Evolutionary conservation across 2,888 invertebrate species (phyloP).

Genomic region (Calameuta pallipes): DNA sequence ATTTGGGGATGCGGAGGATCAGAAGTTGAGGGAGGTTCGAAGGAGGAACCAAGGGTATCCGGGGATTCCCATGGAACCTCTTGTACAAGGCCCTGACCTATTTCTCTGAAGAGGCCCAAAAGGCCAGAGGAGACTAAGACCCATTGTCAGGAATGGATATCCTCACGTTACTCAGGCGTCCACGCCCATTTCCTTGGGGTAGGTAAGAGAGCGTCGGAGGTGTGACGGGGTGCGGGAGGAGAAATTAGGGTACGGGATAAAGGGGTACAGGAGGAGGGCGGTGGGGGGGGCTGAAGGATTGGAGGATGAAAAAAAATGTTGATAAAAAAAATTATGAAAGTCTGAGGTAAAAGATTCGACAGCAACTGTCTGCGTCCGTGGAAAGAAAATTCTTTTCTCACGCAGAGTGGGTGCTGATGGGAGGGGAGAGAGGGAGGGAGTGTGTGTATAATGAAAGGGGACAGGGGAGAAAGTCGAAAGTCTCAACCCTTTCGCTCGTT

Average conservation of each 20-base stretch:
- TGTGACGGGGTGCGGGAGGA: too few species aligned
- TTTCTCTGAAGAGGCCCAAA: conserved; percentile 42
- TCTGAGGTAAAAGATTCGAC: conserved; percentile 15
- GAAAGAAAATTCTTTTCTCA: conserved; percentile 10
- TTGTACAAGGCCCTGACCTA: conserved; percentile 45
- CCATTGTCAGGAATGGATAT: conserved; percentile 23
- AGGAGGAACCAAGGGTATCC: too few species aligned
- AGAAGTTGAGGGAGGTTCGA: too few species aligned
- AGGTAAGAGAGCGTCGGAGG: too few species aligned
- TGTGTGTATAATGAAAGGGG: conserved; percentile 12
- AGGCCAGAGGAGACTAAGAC: conserved; percentile 26
- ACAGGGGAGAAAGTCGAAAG: conserved; percentile 11
- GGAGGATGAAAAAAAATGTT: neutral
- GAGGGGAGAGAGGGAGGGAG: conserved; percentile 4
- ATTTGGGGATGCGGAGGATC: too few species aligned
- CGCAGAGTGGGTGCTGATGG: conserved; percentile 6
- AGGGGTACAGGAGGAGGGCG: too few species aligned
- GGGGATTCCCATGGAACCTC: too few species aligned
- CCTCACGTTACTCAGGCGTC: too few species aligned
- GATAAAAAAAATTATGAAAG: neutral
- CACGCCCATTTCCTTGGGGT: too few species aligned
- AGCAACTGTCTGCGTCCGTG: conserved; percentile 16
- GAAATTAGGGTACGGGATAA: too few species aligned
- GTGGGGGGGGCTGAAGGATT: neutral
- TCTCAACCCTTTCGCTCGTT: conserved; percentile 35